These are phyloP conservation scores for Drosophila orena DNA, from an alignment of 1,140 invertebrate genomes.

Conservation along the genomic window DNA sequence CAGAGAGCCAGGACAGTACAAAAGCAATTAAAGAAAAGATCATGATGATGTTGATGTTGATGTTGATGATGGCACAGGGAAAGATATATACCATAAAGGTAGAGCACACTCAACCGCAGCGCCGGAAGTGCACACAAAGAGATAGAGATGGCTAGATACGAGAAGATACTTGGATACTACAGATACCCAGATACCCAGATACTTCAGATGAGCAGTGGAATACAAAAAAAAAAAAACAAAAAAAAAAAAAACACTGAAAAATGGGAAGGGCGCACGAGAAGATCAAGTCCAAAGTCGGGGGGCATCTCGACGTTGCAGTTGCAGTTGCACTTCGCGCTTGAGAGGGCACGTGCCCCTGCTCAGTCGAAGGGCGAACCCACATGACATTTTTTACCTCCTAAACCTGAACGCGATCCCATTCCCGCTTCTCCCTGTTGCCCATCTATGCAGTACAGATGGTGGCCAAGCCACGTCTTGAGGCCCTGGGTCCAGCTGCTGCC, in stretches of 20 bases:
- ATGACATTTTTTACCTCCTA: conserved; percentile 62
- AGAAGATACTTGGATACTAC: conserved; percentile 8
- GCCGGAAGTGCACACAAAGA: conserved; percentile 64
- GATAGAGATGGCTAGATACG: conserved; percentile 39
- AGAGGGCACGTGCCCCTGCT: conserved; percentile 77
- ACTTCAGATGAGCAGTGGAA: conserved; percentile 7
- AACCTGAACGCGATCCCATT: conserved; percentile 24
- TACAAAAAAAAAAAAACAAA: neutral
- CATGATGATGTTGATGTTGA: conserved; percentile 25
- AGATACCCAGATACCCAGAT: neutral
- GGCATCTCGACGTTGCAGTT: conserved; percentile 45
- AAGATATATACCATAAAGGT: neutral
- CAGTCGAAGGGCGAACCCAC: conserved; percentile 60
- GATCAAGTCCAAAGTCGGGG: conserved; percentile 43
- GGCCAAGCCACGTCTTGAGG: neutral
- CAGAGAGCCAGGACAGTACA: conserved; percentile 44
- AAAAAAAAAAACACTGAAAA: neutral
- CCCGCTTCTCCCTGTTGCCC: neutral
- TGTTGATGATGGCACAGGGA: conserved; percentile 15
- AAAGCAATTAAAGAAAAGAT: conserved; percentile 70
- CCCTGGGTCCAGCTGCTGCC: conserved; percentile 13
- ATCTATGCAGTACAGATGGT: conserved; percentile 21
- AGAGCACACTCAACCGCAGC: conserved; percentile 63
- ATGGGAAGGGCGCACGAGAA: conserved; percentile 22
- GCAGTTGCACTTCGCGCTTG: conserved; percentile 76